phyloP scores from a whole-genome alignment of 2,797 vertebrate species.

The Neostethus bicornis region DNA sequence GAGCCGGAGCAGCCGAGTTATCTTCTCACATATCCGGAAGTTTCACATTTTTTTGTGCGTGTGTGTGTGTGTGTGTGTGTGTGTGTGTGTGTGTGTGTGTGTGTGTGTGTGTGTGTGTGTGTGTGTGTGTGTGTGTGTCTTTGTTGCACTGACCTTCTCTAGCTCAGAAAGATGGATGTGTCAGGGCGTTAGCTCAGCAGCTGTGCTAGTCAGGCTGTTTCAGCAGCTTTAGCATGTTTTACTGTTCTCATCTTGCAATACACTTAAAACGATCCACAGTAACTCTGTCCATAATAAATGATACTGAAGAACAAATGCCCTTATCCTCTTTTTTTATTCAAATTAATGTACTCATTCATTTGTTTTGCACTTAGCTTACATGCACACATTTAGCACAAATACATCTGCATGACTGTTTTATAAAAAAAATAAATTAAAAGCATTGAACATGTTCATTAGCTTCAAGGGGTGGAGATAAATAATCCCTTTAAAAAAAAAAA shows the following conservation, averaged over 20 bases:
- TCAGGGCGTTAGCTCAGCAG: constrained; percentile 73
- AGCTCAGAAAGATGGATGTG: constrained; percentile 65
- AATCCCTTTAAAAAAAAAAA: constrained; percentile 8
- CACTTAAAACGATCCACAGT: constrained; percentile 32
- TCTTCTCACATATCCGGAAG: constrained; percentile 84
- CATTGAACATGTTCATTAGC: too few relatives aligned
- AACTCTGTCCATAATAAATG: constrained; percentile 33
- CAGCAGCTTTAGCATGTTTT: constrained; percentile 53
- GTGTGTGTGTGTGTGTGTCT: constrained; percentile 19
- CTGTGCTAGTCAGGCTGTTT: constrained; percentile 42
- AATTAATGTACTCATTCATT: not conserved
- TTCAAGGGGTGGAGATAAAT: not conserved
- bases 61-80: constrained; percentile 20
- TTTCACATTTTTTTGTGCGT: constrained; percentile 41
- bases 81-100: constrained; percentile 45
- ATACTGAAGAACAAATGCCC: not conserved
- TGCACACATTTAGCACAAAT: not conserved
- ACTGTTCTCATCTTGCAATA: constrained; percentile 28
- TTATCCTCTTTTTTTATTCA: not conserved
- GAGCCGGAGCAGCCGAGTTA: constrained; percentile 75
- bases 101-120: constrained; percentile 35
- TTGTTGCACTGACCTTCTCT: constrained; percentile 77
- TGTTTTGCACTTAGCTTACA: not conserved
- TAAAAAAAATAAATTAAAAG: not conserved
- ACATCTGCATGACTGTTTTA: not conserved